Evolutionary conservation across 2,113 vertebrate genomes (phyloP), one percentile per base, ranked within the genome.

Genomic region (Calidris pygmaea): DNA sequence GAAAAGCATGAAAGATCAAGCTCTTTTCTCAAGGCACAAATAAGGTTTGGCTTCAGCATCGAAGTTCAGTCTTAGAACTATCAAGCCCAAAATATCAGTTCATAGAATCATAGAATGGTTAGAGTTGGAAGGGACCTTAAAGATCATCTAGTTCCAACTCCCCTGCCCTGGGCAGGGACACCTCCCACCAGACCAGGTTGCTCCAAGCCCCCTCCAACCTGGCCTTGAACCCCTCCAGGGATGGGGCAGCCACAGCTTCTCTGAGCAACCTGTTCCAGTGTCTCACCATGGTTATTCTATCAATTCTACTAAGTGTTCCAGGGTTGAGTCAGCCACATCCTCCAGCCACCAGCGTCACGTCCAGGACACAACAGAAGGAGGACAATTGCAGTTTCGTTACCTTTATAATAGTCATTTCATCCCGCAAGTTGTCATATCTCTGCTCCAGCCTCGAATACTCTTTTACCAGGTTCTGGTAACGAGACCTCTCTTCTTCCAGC

Each of bases 401-500:
- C 98, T 99, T 99, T 48, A 97, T 68, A 48, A 98, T 37, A 5
- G 97, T 97, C 35, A 99, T 91, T 95, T 99, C 99, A 23, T 99
- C 99, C 86, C 96, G 97, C 76, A 99, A 96, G 95, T 98, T 99
- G 90, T 99, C 99, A 0, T 98, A 99, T 98, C 98, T 98, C 98
- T 99, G 99, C 98, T 99, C 99, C 97, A 99, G 90, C 55, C 97
- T 96, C 2, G 99, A 99, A 95, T 98, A 99, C 30, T 99, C 99
- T 94, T 99, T 99, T 27, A 99, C 97, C 2, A 99, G 98, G 70
- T 99, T 99, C 98, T 99, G 99, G 91, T 99, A 99, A 32, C 98
- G 98, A 73, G 98, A 98, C 2, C 99, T 95, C 84, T 99, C 99
- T 6, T 98, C 98, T 34, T 99, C 98, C 93, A 99, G 96, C 41